phyloP scores from a whole-genome alignment of 2,888 invertebrate species.

The Drosophila kambysellisi region DNA sequence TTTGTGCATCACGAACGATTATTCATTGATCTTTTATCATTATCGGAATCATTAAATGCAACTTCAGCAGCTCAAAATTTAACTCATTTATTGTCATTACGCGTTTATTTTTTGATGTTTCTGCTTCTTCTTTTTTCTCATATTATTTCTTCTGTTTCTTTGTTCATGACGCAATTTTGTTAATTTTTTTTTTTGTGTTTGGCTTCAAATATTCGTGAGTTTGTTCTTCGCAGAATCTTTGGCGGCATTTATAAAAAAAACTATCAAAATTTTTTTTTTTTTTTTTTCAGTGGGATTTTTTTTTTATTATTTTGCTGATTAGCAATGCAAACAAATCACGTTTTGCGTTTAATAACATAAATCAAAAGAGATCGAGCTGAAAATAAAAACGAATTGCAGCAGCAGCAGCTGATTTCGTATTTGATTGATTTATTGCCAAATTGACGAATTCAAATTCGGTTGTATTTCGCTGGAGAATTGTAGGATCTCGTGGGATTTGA shows the following conservation, averaged over 20 bases:
- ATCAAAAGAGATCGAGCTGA: slow-evolving; percentile 49
- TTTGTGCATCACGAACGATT: slow-evolving; percentile 23
- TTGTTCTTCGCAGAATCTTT: slow-evolving; percentile 44
- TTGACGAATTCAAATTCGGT: slow-evolving; percentile 37
- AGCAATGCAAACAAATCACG: slow-evolving; percentile 65
- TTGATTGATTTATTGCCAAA: slow-evolving; percentile 54
- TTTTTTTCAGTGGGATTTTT: not conserved
- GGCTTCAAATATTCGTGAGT: slow-evolving; percentile 28
- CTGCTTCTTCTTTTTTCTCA: slow-evolving; percentile 19
- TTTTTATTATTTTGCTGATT: slow-evolving; percentile 38
- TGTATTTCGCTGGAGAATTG: not conserved
- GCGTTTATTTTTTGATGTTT: slow-evolving; percentile 3
- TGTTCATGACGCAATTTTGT: slow-evolving; percentile 49
- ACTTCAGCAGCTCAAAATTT: slow-evolving; percentile 41
- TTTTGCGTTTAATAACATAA: slow-evolving; percentile 59
- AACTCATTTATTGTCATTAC: slow-evolving; percentile 58
- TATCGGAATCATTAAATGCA: slow-evolving; percentile 52
- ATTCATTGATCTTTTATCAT: slow-evolving; percentile 56
- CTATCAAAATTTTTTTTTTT: slow-evolving; percentile 6
- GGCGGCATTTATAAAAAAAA: slow-evolving; percentile 22
- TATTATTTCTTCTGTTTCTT: slow-evolving; percentile 21
- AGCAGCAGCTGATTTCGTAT: slow-evolving; percentile 31
- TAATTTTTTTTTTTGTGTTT: not conserved
- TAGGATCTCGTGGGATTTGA: not conserved
- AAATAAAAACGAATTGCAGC: slow-evolving; percentile 31